phyloP scores from a whole-genome alignment of 2,797 vertebrate genomes.

The Lithobates pipiens region DNA sequence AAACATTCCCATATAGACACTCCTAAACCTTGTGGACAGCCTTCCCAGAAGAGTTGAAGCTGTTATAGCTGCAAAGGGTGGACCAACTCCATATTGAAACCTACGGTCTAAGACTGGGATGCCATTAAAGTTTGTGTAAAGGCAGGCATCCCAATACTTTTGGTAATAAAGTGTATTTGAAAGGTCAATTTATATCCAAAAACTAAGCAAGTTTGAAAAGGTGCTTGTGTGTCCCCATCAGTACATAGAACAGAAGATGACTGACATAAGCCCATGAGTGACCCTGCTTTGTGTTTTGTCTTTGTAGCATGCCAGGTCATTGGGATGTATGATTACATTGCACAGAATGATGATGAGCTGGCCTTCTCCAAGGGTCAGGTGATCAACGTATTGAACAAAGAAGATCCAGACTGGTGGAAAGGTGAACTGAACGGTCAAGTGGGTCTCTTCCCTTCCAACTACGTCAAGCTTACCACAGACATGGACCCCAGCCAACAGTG shows the following conservation, averaged over 20 bases:
- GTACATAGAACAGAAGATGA: not conserved
- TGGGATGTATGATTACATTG: conserved; percentile 97
- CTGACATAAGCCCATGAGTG: not conserved
- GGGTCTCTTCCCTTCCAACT: conserved; percentile 98
- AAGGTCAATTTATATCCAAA: no score
- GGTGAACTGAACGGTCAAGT: conserved; percentile 92
- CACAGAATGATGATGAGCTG: conserved; percentile 97
- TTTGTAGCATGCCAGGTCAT: conserved; percentile 94
- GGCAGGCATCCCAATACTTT: no score
- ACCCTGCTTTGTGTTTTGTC: not conserved
- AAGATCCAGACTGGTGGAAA: conserved; percentile 99
- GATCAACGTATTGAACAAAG: conserved; percentile 95
- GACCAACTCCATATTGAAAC: no score
- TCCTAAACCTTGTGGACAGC: no score
- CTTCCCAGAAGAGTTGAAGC: no score
- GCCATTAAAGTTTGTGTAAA: no score
- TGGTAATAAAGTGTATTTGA: no score
- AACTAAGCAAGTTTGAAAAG: no score
- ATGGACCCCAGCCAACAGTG: conserved; percentile 98
- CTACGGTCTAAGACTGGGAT: no score
- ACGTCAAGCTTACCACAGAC: conserved; percentile 96
- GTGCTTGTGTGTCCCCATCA: not conserved
- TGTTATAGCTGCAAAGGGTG: no score
- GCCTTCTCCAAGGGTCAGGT: conserved; percentile 96
- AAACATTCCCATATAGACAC: no score